Base-by-base conservation (phyloP, 2,113 vertebrate genomes). In the Phalacrocorax aristotelis region DNA sequence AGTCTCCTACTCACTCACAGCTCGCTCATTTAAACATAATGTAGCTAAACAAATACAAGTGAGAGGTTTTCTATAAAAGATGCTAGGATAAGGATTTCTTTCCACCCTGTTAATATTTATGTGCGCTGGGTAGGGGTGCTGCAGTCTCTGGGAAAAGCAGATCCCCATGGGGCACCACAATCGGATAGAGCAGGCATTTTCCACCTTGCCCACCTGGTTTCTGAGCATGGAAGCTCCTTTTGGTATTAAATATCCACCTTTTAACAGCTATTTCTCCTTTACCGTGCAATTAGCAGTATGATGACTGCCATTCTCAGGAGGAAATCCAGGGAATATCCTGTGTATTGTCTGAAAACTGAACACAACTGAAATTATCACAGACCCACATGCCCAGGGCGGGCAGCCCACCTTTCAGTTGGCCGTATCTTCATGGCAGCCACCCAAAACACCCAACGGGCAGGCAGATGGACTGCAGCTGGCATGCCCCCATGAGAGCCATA, bases 221-320 rank as follows among this genome's bases (percentile, higher is more conserved):
- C 19, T 3, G 38, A 62, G 46, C n/a, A 12, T 29, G 22, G 16
- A 48, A 71, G 11, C 1, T 61, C 32, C 11, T 26, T 16, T 12
- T 32, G 36, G 18, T 12, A 7, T 30, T 57, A 20, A 49, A 89
- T 40, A 71, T 14, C 7, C 14, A 17, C 3, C 27, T 64, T 71
- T 27, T 20, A 74, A 10, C 25, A 32, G 69, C 29, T 32, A 1
- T 4, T 54, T 72, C 61, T 32, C 46, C 55, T 58, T n/a, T 14
- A 11, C 62, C 2, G 1, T 38, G 58, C 61, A 44, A 1, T 1
- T 4, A 30, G 77, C 52, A 19, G 34, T 8, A 6, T 0, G 0
- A 29, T 4, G 51, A 36, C 20, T 10, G 13, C 16, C 0, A 0
- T 29, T 13, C 51, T 46, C 29, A 19, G 65, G n/a, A 49, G 72